A percentile compares a stretch with the other conserved stretches of the same genome.
Conservation (phyloP, 2,797 vertebrate genomes). For the Vireo griseus region DNA sequence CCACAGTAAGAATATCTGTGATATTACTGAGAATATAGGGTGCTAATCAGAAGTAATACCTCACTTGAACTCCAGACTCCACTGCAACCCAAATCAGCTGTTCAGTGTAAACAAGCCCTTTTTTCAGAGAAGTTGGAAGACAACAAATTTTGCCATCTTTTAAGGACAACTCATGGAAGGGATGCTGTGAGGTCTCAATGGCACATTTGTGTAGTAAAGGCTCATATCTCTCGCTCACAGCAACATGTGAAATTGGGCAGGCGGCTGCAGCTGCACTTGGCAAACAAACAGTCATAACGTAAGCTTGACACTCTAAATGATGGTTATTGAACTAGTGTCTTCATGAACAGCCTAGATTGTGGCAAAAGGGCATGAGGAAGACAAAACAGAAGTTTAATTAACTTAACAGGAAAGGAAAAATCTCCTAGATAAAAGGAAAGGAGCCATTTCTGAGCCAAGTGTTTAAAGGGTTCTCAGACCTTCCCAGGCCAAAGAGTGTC, state of each 20-base stretch:
- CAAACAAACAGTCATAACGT: not conserved
- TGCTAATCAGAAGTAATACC: not conserved
- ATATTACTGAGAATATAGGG: not conserved
- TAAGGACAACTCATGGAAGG: not conserved
- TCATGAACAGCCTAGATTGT: not conserved
- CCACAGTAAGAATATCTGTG: not conserved
- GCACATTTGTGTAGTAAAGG: not conserved
- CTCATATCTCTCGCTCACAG: not conserved
- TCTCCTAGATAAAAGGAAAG: conserved; percentile 54
- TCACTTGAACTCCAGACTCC: not conserved
- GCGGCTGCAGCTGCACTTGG: not conserved
- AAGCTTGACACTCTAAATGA: not conserved
- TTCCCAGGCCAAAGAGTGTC: conserved; percentile 49
- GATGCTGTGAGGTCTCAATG: not conserved
- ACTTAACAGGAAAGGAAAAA: conserved; percentile 58
- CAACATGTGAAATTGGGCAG: not conserved
- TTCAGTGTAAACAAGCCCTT: not conserved
- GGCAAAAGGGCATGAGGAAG: conserved; percentile 44
- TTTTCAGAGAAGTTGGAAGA: not conserved
- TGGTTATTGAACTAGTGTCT: conserved; percentile 6
- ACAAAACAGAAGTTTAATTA: conserved; percentile 59
- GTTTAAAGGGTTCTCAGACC: conserved; percentile 46
- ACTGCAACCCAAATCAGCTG: not conserved
- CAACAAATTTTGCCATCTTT: not conserved
- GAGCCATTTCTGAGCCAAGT: conserved; percentile 45